phyloP scores from a whole-genome alignment of 37 sponge, comb jelly and placozoan species.

The Tethya wilhelma region DNA sequence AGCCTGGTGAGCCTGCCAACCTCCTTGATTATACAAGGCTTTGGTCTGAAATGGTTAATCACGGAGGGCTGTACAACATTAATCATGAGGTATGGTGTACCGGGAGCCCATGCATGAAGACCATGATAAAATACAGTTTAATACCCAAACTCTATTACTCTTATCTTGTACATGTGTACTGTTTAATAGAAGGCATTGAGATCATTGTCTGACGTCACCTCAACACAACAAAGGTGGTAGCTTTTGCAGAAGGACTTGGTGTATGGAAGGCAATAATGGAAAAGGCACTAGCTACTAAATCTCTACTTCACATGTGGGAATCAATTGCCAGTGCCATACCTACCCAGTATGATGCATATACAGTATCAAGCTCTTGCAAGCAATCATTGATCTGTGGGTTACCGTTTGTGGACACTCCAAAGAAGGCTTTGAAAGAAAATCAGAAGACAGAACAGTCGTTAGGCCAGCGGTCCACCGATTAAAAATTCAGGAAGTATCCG shows the following conservation, averaged over 20 bases:
- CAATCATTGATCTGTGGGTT: constrained; percentile 24
- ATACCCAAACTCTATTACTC: no score
- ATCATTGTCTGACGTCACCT: constrained; percentile 5
- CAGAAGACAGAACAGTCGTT: not conserved
- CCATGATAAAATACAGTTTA: no score
- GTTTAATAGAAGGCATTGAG: constrained; percentile 14
- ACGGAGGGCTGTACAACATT: constrained; percentile 25
- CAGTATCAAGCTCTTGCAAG: constrained; percentile 20
- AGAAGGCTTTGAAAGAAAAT: not conserved
- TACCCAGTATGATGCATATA: constrained; percentile 18
- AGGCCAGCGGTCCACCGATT: no score
- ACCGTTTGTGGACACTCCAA: constrained; percentile 27
- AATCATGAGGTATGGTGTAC: constrained; percentile 15
- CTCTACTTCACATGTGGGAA: constrained; percentile 10
- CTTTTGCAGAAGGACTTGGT: not conserved
- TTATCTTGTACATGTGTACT: constrained; percentile 5
- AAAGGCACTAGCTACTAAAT: not conserved
- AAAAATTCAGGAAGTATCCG: no score
- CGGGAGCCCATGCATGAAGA: no score
- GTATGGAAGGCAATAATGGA: not conserved
- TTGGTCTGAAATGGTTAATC: constrained; percentile 26
- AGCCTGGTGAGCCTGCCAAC: constrained; percentile 2
- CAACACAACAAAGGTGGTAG: not conserved
- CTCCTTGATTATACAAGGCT: constrained; percentile 3
- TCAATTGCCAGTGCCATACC: constrained; percentile 13